Conservation (phyloP, 2,797 vertebrate species). For the Cercopithecus hamlyni region DNA sequence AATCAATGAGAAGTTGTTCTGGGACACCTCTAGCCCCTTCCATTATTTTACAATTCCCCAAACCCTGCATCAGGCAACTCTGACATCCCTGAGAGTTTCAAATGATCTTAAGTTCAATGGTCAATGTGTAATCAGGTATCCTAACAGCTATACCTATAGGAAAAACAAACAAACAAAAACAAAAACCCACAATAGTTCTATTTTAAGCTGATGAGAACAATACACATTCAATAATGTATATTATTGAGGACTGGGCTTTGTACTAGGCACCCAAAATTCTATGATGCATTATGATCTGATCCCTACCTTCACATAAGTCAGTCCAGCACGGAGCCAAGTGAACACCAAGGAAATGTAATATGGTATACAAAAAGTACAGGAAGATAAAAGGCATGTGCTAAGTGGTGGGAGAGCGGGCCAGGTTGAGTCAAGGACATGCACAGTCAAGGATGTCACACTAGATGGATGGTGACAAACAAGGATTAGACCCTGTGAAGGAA, state of each 20-base stretch:
- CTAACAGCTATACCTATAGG: not conserved
- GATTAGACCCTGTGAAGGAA: not conserved
- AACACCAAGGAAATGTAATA: not conserved
- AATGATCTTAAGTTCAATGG: constrained; percentile 34
- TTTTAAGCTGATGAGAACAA: not conserved
- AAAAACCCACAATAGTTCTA: not conserved
- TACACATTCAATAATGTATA: not conserved
- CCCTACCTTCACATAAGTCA: not conserved
- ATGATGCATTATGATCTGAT: not conserved
- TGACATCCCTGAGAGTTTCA: constrained; percentile 18
- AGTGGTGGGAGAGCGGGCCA: not conserved
- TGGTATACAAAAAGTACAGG: not conserved
- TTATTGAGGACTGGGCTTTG: not conserved
- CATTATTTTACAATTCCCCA: constrained; percentile 3
- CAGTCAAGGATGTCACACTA: not conserved
- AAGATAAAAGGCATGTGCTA: not conserved
- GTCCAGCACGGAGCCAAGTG: not conserved
- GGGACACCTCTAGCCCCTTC: not conserved
- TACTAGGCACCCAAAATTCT: not conserved
- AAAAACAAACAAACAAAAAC: not conserved
- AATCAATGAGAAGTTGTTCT: constrained; percentile 42
- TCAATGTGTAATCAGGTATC: not conserved
- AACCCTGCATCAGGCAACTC: constrained; percentile 29
- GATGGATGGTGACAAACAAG: constrained; percentile 6
- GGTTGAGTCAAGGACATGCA: not conserved